Base-by-base conservation (phyloP, 2,888 invertebrate genomes). In the Geotrupes spiniger region DNA sequence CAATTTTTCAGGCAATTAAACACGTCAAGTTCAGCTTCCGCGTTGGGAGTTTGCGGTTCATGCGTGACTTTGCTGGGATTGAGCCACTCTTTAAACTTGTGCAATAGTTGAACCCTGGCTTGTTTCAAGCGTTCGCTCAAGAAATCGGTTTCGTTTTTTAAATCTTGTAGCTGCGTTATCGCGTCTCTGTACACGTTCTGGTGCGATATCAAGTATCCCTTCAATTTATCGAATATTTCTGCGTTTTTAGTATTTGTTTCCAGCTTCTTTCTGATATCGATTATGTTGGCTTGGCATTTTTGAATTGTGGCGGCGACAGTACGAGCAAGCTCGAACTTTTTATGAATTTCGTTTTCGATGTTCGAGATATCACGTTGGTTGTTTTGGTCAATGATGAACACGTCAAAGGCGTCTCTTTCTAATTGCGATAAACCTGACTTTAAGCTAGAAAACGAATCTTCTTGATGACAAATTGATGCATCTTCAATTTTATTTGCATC, bases 211-310 rank as follows among this genome's bases (percentile, higher is more conserved):
- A 69, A 44, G 21, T 64, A 56, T n/a, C 43, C 45, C 9, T 54
- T 54, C 29, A 66, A 48, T 25, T 57, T 42, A 51, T 56, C 58
- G 4, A 44, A 39, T 10, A 36, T 10, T 36, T 55, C 42, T 1
- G 29, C 9, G 21, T 39, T 41, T 4, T 36, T 21, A 10, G 33
- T 36, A 29, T 46, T 44, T 3, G 27, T 14, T 11, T 54, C 57
- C 36, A 68, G 33, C 51, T 61, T 59, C 37, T 54, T 52, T 52
- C 57, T 62, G 3, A 66, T 58, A 14, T 53, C 51, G 5, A 58
- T 54, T 42, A 71, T 71, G 46, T 67, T 66, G 36, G 56, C 58
- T 44, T 70, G 65, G 29, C 67, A 69, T 33, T 61, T 52, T 38
- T 65, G 63, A 4, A 72, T 61, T 0, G 59, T 56, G 6, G 61